phyloP scores from a whole-genome alignment of 2,113 vertebrate genomes.

The Vimba vimba region DNA sequence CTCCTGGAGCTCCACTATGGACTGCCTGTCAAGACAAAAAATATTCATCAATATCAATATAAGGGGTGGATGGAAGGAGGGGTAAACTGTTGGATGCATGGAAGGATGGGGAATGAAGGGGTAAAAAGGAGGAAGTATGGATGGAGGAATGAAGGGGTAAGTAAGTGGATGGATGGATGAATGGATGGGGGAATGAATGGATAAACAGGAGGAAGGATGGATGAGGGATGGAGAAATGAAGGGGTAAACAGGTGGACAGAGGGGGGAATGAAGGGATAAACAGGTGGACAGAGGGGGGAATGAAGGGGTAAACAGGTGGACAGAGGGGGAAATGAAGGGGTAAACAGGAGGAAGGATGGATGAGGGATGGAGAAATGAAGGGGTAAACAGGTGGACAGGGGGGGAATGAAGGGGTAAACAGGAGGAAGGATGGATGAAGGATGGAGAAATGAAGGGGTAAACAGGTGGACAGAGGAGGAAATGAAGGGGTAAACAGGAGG shows the following conservation, averaged over 20 bases:
- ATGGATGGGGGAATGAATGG: background rate
- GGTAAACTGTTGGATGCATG: too few species aligned
- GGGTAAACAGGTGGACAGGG: background rate
- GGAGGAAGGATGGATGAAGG: too few species aligned
- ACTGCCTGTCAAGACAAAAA: constrained; percentile 72
- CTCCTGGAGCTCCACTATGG: constrained; percentile 83
- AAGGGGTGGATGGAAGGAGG: background rate
- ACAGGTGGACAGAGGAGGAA: too few species aligned
- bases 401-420: too few species aligned
- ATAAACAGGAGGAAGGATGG: background rate
- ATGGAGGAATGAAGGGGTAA: background rate
- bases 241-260: background rate
- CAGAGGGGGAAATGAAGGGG: background rate
- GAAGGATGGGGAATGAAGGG: background rate
- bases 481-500: background rate
- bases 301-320: background rate
- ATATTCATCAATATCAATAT: background rate
- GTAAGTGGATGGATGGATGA: background rate
- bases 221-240: background rate
- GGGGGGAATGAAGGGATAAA: background rate
- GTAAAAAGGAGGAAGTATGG: background rate
- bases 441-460: too few species aligned
- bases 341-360: background rate
- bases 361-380: background rate
- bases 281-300: too few species aligned